These are phyloP conservation scores for Schizaphis graminum DNA, from an alignment of 2,888 invertebrate genomes.

Conservation along the genomic window DNA sequence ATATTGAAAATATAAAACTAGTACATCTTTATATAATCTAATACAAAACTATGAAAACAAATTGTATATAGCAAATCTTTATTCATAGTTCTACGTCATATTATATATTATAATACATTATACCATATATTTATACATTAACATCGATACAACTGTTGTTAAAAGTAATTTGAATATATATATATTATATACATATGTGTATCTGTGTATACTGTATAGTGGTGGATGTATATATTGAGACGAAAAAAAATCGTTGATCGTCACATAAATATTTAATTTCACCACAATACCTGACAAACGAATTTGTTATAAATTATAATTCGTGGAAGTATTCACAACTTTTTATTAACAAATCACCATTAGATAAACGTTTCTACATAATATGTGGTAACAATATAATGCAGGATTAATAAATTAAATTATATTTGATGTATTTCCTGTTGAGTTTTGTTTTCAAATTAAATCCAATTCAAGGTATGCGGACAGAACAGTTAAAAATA, in stretches of 20 bases:
- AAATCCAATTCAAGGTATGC: not conserved
- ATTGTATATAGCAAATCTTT: not conserved
- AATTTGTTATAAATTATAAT: not conserved
- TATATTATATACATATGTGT: not conserved
- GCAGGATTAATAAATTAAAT: not conserved
- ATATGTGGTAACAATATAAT: not conserved
- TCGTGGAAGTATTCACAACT: not conserved
- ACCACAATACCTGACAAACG: too few species aligned
- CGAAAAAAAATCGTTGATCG: not conserved
- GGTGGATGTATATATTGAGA: not conserved
- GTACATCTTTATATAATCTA: not conserved
- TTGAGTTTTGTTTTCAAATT: not conserved
- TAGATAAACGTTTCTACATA: not conserved
- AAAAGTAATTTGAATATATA: not conserved
- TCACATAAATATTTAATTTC: not conserved
- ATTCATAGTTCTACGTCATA: not conserved
- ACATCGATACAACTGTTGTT: not conserved
- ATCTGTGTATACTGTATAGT: not conserved
- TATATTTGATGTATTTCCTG: not conserved
- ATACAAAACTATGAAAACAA: not conserved
- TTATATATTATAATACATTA: not conserved
- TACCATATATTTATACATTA: not conserved
- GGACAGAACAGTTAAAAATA: not conserved
- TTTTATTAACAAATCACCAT: not conserved
- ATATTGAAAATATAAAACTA: not conserved